A percentile compares a stretch with the other conserved stretches of the same genome.
phyloP scores from a whole-genome alignment of 2,888 invertebrate genomes.

The Thecocarcelia acutangulata region DNA sequence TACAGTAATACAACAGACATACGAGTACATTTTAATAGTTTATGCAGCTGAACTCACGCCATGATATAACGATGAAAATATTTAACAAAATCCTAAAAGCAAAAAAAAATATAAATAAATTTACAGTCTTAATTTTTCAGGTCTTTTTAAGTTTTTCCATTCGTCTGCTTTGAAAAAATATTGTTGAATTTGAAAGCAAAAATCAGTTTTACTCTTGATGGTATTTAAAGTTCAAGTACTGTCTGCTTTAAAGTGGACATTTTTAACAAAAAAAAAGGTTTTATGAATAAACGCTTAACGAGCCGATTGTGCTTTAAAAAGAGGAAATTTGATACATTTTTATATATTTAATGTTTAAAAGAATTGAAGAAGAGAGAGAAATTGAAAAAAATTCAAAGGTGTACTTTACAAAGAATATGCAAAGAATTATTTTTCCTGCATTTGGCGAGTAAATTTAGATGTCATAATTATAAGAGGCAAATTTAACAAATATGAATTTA shows the following conservation, averaged over 20 bases:
- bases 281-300: constrained; percentile 30
- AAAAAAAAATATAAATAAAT: too few species aligned
- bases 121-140: too few species aligned
- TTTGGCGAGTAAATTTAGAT: too few species aligned
- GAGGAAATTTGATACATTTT: neutral
- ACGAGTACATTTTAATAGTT: too few species aligned
- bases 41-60: too few species aligned
- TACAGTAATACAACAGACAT: too few species aligned
- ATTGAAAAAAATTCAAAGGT: neutral
- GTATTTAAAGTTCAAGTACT: constrained; percentile 60
- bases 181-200: constrained; percentile 15
- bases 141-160: neutral
- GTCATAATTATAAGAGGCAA: too few species aligned
- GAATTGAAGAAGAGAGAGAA: neutral
- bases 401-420: too few species aligned
- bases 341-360: neutral
- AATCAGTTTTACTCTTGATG: constrained; percentile 12
- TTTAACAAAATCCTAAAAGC: neutral
- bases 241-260: constrained; percentile 60
- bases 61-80: too few species aligned
- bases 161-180: neutral
- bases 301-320: constrained; percentile 26
- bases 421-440: too few species aligned
- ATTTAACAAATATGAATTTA: too few species aligned
- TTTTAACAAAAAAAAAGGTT: neutral